Conservation (phyloP, 2,113 vertebrate genomes). For the Platanista minor region DNA sequence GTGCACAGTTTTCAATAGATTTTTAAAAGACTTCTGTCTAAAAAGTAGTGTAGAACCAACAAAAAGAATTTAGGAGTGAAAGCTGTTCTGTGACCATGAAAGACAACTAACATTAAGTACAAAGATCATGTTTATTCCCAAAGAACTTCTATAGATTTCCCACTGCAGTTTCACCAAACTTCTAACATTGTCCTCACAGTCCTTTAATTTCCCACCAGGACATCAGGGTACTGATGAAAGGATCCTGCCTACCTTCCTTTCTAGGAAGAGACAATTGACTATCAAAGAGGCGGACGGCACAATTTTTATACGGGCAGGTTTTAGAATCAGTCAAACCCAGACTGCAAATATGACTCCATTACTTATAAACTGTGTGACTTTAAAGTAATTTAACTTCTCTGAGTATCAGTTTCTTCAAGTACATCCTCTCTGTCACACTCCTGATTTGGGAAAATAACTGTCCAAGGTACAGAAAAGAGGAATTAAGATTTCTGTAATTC, state of each 20-base stretch:
- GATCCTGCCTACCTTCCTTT: background rate
- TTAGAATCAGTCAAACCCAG: background rate
- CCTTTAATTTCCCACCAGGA: background rate
- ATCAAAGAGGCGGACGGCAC: background rate
- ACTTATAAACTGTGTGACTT: background rate
- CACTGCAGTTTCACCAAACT: background rate
- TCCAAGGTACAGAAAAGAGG: background rate
- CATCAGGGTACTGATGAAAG: background rate
- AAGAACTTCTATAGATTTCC: background rate
- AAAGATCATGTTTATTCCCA: conserved; percentile 25
- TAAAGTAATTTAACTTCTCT: background rate
- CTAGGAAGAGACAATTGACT: background rate
- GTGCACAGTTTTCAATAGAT: background rate
- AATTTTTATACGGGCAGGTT: background rate
- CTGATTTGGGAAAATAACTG: background rate
- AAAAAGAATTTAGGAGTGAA: background rate
- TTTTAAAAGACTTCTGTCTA: background rate
- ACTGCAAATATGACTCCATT: background rate
- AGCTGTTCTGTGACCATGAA: background rate
- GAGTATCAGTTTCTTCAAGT: background rate
- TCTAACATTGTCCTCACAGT: background rate
- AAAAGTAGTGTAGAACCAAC: background rate
- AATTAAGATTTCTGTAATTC: background rate
- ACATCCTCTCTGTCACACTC: background rate
- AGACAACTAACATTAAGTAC: conserved; percentile 33